Evolutionary conservation across 2,797 vertebrate species (phyloP).

Genomic region (Chelon labrosus): DNA sequence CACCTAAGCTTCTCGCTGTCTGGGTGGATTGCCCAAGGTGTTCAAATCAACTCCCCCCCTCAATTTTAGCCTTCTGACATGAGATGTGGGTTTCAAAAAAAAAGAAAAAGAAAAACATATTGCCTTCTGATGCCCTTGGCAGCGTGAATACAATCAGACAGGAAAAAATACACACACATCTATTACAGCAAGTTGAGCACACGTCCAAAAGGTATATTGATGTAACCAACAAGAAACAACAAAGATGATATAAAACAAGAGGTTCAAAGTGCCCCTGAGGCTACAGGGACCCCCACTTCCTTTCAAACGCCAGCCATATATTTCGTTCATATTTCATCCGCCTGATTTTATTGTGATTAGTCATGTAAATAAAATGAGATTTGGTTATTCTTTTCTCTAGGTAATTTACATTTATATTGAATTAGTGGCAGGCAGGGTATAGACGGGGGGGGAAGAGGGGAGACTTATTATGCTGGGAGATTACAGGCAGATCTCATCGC

Average conservation of each 20-base stretch:
- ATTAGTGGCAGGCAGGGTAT: conserved; percentile 83
- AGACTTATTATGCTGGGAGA: conserved; percentile 83
- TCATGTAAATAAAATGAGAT: conserved; percentile 89
- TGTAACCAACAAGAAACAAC: conserved; percentile 70
- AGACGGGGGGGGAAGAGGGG: conserved; percentile 29
- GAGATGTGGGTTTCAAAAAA: conserved; percentile 46
- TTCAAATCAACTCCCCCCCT: conserved; percentile 34
- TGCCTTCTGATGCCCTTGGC: conserved; percentile 73
- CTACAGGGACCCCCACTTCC: conserved; percentile 29
- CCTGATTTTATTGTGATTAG: conserved; percentile 85
- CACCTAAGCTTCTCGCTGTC: conserved; percentile 54
- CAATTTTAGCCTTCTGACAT: conserved; percentile 58
- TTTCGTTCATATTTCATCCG: conserved; percentile 84
- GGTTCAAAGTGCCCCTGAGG: conserved; percentile 73
- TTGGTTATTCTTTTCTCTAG: conserved; percentile 84
- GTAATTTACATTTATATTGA: conserved; percentile 91
- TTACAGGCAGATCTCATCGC: conserved; percentile 85
- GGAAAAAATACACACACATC: conserved; percentile 57
- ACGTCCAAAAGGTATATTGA: conserved; percentile 71
- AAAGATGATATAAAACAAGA: conserved; percentile 73
- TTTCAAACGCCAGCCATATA: conserved; percentile 68
- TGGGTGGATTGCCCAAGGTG: conserved; percentile 60
- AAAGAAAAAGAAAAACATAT: conserved; percentile 65
- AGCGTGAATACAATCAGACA: conserved; percentile 69
- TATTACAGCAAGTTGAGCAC: conserved; percentile 66